Evolutionary conservation across 2,888 invertebrate genomes (phyloP), one percentile per base, ranked within the genome.

Genomic region (Hirtodrosophila alboralis): DNA sequence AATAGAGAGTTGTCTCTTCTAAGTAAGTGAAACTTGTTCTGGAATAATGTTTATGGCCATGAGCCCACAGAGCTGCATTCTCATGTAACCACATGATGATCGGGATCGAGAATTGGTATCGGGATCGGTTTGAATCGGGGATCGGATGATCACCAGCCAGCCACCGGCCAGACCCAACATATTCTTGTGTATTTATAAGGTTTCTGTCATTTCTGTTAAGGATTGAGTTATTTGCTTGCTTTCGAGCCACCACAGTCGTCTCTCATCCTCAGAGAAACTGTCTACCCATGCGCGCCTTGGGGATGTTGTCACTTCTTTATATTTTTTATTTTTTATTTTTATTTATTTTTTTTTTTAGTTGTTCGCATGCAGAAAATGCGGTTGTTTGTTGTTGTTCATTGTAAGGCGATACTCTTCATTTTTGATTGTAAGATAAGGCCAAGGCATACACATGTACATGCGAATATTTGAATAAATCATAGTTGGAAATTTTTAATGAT

Each of bases 161-260:
- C 64, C 40, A 54, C 31, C 41, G 51, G 18, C 18, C 34, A 27
- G 44, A n/a, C n/a, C 60, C 47, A 75, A 65, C 70, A 77, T 81
- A 60, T 77, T 84, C 64, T 72, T 84, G 85, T 84, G 85, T 68
- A 84, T 84, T 79, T 79, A 84, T 84, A 79, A 79, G 79, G 79
- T 81, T 79, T 79, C 79, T 75, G 85, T 75, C 79, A 78, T 65
- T 78, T 75, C 83, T 65, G 83, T 84, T 79, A 79, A 84, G 79
- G 85, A 84, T 79, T 79, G 79, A 79, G 79, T 79, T 79, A 79
- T 79, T 79, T 81, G 83, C 78, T 75, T 74, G 54, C 51, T 36
- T 12, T 14, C 49, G 8, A 8, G 7, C 33, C 27, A 38, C 23
- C 23, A 7, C 23, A 4, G 7, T 23, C 23, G n/a, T n/a, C n/a